A percentile compares a stretch with the other conserved stretches of the same genome.
phyloP scores from a whole-genome alignment of 2,797 vertebrate species.

The Anomalospiza imberbis region DNA sequence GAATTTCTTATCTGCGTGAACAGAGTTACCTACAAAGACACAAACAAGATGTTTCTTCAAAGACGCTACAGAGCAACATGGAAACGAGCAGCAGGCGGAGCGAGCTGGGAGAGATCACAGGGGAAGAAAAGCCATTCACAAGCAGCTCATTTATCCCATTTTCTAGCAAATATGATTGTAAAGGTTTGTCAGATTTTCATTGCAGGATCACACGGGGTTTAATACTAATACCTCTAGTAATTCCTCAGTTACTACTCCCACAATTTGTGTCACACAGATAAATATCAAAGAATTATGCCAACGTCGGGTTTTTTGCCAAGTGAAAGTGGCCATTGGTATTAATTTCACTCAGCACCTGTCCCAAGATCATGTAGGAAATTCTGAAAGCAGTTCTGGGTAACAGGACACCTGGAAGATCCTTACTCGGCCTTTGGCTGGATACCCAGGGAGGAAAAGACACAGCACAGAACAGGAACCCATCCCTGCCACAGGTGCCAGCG shows the following conservation, averaged over 20 bases:
- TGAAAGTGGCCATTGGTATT: neutral
- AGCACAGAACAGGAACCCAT: neutral
- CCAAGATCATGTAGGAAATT: fast-evolving
- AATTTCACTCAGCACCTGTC: neutral
- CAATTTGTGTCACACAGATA: neutral
- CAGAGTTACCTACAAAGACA: constrained; percentile 89
- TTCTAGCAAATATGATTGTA: neutral
- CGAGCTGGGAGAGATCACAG: neutral
- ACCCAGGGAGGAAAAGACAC: neutral
- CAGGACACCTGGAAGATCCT: neutral
- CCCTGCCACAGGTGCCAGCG: neutral
- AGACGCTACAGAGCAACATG: neutral
- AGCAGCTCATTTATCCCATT: neutral
- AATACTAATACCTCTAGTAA: neutral
- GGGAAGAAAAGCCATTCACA: neutral
- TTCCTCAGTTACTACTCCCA: neutral
- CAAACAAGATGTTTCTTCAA: constrained; percentile 2
- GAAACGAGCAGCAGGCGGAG: neutral
- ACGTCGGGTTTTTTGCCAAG: fast-evolving
- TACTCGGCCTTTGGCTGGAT: neutral
- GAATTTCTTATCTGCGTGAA: constrained; percentile 96
- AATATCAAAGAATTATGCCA: neutral
- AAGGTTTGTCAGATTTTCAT: neutral
- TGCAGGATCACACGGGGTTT: neutral
- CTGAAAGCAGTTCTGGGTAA: neutral